Evolutionary conservation across 2,797 vertebrate genomes (phyloP).

Genomic region (Channallabes apus): DNA sequence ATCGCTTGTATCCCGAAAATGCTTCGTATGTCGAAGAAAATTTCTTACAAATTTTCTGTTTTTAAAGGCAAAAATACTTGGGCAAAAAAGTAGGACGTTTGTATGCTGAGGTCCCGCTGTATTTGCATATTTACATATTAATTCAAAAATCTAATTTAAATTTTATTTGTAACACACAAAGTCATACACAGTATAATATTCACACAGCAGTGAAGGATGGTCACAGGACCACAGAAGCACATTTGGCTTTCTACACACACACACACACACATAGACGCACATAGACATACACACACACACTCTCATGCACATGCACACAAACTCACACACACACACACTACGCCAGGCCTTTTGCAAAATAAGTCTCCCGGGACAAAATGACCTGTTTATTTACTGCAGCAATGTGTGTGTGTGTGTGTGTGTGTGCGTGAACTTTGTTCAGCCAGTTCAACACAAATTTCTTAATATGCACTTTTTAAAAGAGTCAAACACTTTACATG

Average conservation of each 20-base stretch:
- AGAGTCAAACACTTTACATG: no score
- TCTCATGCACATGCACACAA: no score
- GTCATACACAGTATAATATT: not conserved
- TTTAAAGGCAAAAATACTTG: no score
- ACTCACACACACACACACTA: not conserved
- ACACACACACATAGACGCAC: not conserved
- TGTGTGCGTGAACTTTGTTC: constrained; percentile 16
- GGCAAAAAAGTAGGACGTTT: no score
- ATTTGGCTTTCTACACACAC: not conserved
- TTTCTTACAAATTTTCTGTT: no score
- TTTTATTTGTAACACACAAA: not conserved
- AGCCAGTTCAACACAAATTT: not conserved
- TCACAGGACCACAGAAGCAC: not conserved
- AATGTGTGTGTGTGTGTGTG: constrained; percentile 10
- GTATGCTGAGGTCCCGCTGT: no score
- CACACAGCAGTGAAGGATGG: not conserved
- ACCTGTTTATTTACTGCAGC: not conserved
- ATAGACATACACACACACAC: not conserved
- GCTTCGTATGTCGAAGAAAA: no score
- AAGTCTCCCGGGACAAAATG: not conserved
- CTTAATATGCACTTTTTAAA: not conserved
- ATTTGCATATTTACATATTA: no score
- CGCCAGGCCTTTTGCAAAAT: not conserved
- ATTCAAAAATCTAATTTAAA: no score
- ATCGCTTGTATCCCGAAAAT: no score